A percentile compares a stretch with the other conserved stretches of the same genome.
These are phyloP conservation scores for Hypocryptadius cinnamomeus DNA, from an alignment of 2,113 vertebrate genomes.

Conservation along the genomic window DNA sequence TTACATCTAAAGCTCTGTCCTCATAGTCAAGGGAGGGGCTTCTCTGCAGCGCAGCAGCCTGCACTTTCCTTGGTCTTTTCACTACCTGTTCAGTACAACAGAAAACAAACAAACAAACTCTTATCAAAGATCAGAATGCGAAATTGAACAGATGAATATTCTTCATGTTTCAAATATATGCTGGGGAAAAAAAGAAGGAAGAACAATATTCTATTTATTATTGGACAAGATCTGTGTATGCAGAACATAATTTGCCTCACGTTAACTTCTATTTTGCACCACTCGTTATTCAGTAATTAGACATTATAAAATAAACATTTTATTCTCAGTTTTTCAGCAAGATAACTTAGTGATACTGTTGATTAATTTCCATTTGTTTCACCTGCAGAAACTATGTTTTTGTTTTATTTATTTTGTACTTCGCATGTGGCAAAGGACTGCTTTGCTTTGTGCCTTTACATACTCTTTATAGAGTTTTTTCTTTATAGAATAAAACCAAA, in stretches of 20 bases:
- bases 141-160: not conserved
- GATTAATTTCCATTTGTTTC: not conserved
- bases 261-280: not conserved
- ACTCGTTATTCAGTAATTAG: not conserved
- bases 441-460: not conserved
- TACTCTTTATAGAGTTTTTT: not conserved
- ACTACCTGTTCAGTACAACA: slow-evolving; percentile 73
- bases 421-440: not conserved
- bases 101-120: not conserved
- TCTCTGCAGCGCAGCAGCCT: slow-evolving; percentile 64
- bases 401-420: not conserved
- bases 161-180: not conserved
- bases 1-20: slow-evolving; percentile 75
- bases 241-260: not conserved
- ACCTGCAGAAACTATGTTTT: not conserved
- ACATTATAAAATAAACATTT: not conserved
- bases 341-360: not conserved
- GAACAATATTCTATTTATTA: not conserved
- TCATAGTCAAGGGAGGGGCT: slow-evolving; percentile 74
- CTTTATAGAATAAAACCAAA: not conserved
- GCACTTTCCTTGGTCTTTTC: slow-evolving; percentile 85
- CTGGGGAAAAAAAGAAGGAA: not conserved
- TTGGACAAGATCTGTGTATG: not conserved
- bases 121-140: not conserved
- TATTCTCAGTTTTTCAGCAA: not conserved